These are phyloP conservation scores for Craseonycteris thonglongyai DNA, from an alignment of 2,113 vertebrate species.

Conservation along the genomic window DNA sequence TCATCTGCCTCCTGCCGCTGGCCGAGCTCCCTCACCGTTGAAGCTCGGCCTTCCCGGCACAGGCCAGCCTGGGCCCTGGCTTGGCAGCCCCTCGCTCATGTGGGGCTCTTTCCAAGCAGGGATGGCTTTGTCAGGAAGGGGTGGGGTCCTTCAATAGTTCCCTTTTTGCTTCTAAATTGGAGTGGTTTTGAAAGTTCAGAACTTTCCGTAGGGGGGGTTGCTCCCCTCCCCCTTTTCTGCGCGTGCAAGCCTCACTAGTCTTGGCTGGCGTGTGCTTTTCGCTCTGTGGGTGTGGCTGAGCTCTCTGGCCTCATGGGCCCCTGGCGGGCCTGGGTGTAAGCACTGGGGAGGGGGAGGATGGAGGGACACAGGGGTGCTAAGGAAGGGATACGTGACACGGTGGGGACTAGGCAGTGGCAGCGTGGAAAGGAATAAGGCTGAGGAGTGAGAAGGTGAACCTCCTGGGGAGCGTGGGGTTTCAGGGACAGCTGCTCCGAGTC, in stretches of 20 bases:
- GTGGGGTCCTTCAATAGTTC: neutral
- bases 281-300: neutral
- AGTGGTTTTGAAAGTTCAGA: slow-evolving; percentile 19
- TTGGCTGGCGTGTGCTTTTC: neutral
- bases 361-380: too few relatives aligned
- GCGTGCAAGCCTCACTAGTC: neutral
- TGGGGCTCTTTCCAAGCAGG: slow-evolving; percentile 27
- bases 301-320: neutral
- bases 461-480: neutral
- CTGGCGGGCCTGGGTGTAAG: neutral
- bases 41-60: neutral
- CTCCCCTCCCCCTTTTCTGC: too few relatives aligned
- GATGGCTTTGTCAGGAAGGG: neutral
- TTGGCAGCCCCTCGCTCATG: neutral
- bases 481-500: neutral
- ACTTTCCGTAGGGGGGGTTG: neutral
- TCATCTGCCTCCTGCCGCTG: too few relatives aligned
- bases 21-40: too few relatives aligned
- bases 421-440: neutral
- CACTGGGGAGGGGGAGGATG: too few relatives aligned
- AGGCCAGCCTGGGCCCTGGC: neutral
- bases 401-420: too few relatives aligned
- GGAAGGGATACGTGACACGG: neutral
- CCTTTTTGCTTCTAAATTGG: neutral
- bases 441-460: neutral